These are phyloP conservation scores for Homarus gammarus DNA, from an alignment of 2,888 invertebrate species.

Conservation along the genomic window DNA sequence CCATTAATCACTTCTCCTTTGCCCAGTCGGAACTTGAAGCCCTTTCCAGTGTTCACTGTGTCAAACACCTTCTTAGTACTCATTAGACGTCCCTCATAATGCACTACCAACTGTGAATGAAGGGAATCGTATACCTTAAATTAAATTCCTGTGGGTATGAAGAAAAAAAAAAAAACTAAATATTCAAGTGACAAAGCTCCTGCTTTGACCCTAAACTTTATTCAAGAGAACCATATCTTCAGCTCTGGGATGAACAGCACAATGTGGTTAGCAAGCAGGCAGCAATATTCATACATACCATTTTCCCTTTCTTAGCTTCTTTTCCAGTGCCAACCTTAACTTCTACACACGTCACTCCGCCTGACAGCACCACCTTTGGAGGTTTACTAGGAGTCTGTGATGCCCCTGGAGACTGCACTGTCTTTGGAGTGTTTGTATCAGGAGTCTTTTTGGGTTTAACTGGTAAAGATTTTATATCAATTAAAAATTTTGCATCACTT, in stretches of 20 bases:
- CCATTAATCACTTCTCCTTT: conserved; percentile 92
- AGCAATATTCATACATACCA: conserved; percentile 77
- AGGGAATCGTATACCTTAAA: too few species aligned
- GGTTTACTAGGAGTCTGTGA: neutral
- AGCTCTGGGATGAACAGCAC: too few species aligned
- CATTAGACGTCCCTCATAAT: conserved; percentile 91
- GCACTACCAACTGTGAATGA: conserved; percentile 81
- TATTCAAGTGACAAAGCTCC: too few species aligned
- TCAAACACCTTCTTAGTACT: conserved; percentile 93
- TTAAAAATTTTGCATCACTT: too few species aligned
- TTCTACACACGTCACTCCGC: conserved; percentile 91
- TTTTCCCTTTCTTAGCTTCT: conserved; percentile 88
- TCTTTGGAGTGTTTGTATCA: too few species aligned
- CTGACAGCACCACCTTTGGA: conserved; percentile 78
- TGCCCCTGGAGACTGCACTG: neutral
- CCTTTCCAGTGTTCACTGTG: conserved; percentile 86
- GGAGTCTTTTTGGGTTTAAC: too few species aligned
- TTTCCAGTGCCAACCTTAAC: conserved; percentile 88
- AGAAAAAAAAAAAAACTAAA: too few species aligned
- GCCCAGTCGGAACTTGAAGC: conserved; percentile 92
- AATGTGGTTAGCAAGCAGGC: neutral
- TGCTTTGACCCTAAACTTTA: too few species aligned
- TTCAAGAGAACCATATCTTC: too few species aligned
- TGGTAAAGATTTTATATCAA: too few species aligned
- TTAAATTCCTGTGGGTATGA: neutral